Conservation (phyloP, 2,113 vertebrate genomes). For the Leucopsar rothschildi region DNA sequence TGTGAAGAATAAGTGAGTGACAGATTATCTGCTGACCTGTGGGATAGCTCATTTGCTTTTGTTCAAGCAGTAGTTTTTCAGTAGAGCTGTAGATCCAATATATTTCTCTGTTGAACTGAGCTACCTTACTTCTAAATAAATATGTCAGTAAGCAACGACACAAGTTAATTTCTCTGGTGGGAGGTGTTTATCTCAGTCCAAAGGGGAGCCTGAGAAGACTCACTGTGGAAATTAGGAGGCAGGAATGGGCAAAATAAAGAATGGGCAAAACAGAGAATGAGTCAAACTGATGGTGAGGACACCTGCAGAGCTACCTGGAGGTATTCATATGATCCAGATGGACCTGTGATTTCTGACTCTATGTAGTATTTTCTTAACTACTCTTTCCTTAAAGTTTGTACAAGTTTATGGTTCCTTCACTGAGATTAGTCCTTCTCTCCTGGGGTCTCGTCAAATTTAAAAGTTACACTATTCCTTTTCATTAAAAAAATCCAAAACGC, state of each 20-base stretch:
- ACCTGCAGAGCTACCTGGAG: neutral
- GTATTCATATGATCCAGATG: neutral
- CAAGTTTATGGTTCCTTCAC: neutral
- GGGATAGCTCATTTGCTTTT: slow-evolving; percentile 25
- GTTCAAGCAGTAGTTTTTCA: slow-evolving; percentile 25
- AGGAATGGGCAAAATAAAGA: neutral
- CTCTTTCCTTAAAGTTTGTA: neutral
- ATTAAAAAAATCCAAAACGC: neutral
- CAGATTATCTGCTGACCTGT: slow-evolving; percentile 20
- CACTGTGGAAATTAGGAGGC: neutral
- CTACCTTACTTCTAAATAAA: slow-evolving; percentile 3
- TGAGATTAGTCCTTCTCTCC: neutral
- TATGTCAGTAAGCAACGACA: neutral
- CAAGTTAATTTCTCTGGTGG: neutral
- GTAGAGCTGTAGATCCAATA: neutral
- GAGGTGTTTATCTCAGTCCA: neutral
- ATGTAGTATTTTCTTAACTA: neutral
- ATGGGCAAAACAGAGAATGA: neutral
- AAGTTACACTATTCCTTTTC: neutral
- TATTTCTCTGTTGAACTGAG: neutral
- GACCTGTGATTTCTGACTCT: neutral
- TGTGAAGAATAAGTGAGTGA: slow-evolving; percentile 22
- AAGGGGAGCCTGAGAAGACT: neutral
- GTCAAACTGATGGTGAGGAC: neutral
- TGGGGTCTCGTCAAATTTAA: neutral